Conservation (phyloP, 2,113 vertebrate genomes). For the Leptosomus discolor region DNA sequence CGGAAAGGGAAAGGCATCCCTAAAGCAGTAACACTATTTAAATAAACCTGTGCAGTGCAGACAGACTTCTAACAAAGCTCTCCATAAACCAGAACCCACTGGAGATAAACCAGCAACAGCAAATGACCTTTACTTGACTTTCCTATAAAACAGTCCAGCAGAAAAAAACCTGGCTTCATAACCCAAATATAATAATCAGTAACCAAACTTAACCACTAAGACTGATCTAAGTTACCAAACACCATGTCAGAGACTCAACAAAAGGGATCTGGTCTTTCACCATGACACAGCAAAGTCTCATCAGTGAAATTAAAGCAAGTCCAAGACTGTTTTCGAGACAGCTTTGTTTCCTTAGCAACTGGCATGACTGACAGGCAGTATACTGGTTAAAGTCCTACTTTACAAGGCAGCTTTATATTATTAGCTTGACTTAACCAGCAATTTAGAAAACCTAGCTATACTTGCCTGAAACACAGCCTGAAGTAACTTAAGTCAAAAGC, state of each 20-base stretch:
- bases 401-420: constrained; percentile 34
- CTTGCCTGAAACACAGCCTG: constrained; percentile 16
- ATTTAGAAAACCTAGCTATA: neutral
- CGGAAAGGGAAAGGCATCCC: constrained; percentile 1
- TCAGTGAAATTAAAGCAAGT: constrained; percentile 63
- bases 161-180: neutral
- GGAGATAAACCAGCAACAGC: neutral
- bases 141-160: neutral
- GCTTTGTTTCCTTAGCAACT: constrained; percentile 48
- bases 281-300: neutral
- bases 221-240: neutral
- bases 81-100: constrained; percentile 1
- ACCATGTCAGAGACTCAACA: neutral
- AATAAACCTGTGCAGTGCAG: neutral
- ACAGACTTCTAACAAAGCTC: neutral
- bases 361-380: neutral
- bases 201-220: neutral
- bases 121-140: neutral
- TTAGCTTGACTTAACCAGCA: constrained; percentile 9
- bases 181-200: neutral
- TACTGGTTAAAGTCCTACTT: constrained; percentile 36
- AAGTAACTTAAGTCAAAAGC: constrained; percentile 3
- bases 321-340: constrained; percentile 46
- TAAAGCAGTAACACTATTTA: neutral
- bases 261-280: neutral